Percentiles rank a stretch among this genome's conserved stretches.
These are phyloP conservation scores for Catocala nupta DNA, from an alignment of 2,888 invertebrate genomes.

Conservation along the genomic window DNA sequence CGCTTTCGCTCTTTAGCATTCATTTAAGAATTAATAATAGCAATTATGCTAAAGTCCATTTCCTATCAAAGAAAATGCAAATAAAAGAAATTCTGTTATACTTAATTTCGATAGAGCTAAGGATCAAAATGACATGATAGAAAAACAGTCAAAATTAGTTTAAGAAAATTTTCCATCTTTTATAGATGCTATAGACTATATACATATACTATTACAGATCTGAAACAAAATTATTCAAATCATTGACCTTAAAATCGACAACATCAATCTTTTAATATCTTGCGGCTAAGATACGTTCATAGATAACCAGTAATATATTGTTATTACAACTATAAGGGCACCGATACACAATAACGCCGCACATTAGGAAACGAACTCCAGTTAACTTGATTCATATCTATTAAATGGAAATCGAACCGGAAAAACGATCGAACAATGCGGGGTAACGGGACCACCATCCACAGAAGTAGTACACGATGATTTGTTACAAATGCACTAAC, in stretches of 20 bases:
- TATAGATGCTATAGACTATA: neutral
- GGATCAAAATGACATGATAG: no score
- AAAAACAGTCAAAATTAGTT: no score
- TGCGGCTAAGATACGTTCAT: neutral
- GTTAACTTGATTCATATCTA: conserved; percentile 41
- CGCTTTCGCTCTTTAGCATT: no score
- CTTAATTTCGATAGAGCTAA: no score
- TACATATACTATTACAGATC: neutral
- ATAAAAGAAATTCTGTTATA: no score
- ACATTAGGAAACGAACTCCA: conserved; percentile 8
- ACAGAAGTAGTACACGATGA: conserved; percentile 37
- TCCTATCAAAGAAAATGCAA: no score
- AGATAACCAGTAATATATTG: conserved; percentile 2
- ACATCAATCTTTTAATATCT: conserved; percentile 12
- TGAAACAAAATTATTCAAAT: neutral
- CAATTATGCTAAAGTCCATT: no score
- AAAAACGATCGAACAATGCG: conserved; percentile 45
- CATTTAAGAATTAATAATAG: no score
- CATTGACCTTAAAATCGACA: conserved; percentile 9
- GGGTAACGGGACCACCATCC: conserved; percentile 39
- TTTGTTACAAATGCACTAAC: conserved; percentile 37
- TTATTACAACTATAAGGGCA: conserved; percentile 5
- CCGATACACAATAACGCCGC: conserved; percentile 6
- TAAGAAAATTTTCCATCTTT: no score
- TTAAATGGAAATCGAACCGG: conserved; percentile 43